These are phyloP conservation scores for Perithous albicinctus DNA, from an alignment of 2,888 invertebrate genomes.

Conservation along the genomic window DNA sequence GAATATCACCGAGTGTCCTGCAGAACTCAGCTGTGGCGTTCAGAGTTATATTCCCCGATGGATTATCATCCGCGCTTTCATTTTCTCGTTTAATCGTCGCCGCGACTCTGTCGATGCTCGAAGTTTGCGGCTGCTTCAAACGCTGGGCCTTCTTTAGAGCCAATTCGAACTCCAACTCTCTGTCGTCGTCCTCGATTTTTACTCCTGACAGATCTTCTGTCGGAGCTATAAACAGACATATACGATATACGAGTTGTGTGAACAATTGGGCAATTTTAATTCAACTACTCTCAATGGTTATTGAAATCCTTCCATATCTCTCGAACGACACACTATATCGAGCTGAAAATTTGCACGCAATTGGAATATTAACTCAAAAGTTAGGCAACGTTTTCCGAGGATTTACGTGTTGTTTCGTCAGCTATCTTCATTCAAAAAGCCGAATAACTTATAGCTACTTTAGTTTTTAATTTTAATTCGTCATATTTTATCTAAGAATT, in stretches of 20 bases:
- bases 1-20: constrained; percentile 97
- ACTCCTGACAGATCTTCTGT: constrained; percentile 84
- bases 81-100: constrained; percentile 86
- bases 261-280: no score
- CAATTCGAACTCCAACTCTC: constrained; percentile 88
- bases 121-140: constrained; percentile 87
- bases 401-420: no score
- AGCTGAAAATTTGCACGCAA: no score
- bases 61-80: constrained; percentile 72
- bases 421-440: no score
- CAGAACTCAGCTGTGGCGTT: constrained; percentile 99
- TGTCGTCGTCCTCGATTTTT: constrained; percentile 90
- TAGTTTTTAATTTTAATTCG: no score
- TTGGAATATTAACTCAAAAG: no score
- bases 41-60: constrained; percentile 89
- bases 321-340: no score
- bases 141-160: constrained; percentile 91
- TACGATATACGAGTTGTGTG: not conserved
- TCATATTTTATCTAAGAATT: no score
- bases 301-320: no score
- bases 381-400: no score
- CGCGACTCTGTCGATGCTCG: constrained; percentile 87
- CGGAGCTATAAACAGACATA: constrained; percentile 71
- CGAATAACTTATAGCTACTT: no score
- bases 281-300: no score